Evolutionary conservation across 2,113 vertebrate species (phyloP), one percentile per base, ranked within the genome.

Genomic region (Siphamia tubifer): DNA sequence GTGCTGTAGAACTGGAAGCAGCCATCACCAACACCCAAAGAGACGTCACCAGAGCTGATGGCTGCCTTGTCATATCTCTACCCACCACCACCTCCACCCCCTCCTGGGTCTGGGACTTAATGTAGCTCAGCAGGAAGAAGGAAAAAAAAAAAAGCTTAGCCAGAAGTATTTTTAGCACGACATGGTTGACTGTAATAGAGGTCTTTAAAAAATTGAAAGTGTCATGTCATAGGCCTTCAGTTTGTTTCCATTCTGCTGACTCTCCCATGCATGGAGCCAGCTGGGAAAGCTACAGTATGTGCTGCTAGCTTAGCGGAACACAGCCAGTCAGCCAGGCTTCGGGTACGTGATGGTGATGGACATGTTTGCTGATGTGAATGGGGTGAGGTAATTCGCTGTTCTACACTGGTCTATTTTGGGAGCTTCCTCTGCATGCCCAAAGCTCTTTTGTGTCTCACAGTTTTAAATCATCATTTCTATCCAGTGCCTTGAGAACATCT

Each of bases 351-450:
- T 64, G 60, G 40, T 87, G 86, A 90, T 72, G 61, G 83, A 83
- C 83, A 81, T 34, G 55, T 87, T 79, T 81, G 82, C 82, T 81
- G 79, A 85, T 80, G 76, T 74, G 71, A 80, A 63, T 63, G 70
- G 45, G 62, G 77, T 88, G 87, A 81, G 75, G 85, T 85, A 88
- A 87, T 86, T 67, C 71, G 47, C 63, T 60, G 55, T 44, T 32
- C 64, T 55, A 58, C 36, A 23, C 43, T 30, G 44, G 7, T 83
- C 77, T 89, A 90, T 90, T 89, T 85, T 83, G 40, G 86, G 68
- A 54, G 31, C 69, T 71, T 72, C 69, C 39, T 70, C 58, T 70
- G 52, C 56, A 64, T 45, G 57, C 77, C 74, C 74, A 60, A 82
- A 79, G 68, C 36, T 20, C 30, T 74, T 87, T 77, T 79, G 39